Base-by-base conservation (phyloP, 1,140 invertebrate species). In the Diabrotica virgifera region DNA sequence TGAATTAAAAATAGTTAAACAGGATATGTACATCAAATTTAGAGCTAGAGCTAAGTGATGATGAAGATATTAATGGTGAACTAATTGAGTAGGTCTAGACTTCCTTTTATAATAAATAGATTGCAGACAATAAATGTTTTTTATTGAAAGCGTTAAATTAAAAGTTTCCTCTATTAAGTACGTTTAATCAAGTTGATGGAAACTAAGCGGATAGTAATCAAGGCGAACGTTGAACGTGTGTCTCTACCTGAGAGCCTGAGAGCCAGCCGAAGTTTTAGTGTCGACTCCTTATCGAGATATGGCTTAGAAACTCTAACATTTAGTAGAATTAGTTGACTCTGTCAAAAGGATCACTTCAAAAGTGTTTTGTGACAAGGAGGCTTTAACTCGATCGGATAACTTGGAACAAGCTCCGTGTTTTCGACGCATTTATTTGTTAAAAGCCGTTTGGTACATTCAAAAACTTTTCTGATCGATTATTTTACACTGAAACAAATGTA, bases 281-380 rank as follows among this genome's bases (percentile, higher is more conserved):
- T 36, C 13, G 36, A 58, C 12, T 37, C 36, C 35, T 58, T 40
- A 58, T 58, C 56, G 8, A 40, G 57, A 53, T 46, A 46, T 55
- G 65, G 65, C 62, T 67, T 62, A 56, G 59, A 66, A 66, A 61
- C 36, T 8, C 52, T 66, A 62, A 36, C 59, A 62, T 66, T 65
- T 66, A 55, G 60, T 62, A 66, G 64, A 61, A 55, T 66, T 66
- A 66, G 56, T 40, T 40, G 56, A 56, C 59, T 66, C 24, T 52
- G 38, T 63, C 61, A 59, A 60, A 67, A 63, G 62, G 65, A 67
- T 67, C 65, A 63, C 65, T 67, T 67, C 65, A 67, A 67, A 63
- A 63, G 61, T 62, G 56, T 67, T 67, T 67, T 67, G 57, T 53
- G 61, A 67, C 61, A 67, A 56, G 56, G 36, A 11, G 57, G 40